Evolutionary conservation across 2,797 vertebrate genomes (phyloP).

Genomic region (Sebastes miniatus): DNA sequence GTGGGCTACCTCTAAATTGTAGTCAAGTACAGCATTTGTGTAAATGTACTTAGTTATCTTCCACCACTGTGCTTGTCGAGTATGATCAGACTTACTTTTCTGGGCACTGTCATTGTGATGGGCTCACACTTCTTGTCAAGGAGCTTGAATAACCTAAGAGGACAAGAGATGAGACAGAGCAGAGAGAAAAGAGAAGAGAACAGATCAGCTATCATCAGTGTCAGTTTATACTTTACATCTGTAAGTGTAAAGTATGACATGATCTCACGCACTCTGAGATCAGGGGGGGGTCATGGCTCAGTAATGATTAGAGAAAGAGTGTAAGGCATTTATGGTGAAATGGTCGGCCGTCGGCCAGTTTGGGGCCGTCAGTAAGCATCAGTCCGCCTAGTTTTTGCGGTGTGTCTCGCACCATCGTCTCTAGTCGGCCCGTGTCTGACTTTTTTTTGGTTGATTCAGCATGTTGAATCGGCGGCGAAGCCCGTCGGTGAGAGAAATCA

Average conservation of each 20-base stretch:
- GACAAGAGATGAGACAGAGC: neutral
- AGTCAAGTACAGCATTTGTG: neutral
- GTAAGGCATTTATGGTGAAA: neutral
- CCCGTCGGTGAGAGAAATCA: no score
- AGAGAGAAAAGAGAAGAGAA: neutral
- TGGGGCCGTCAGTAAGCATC: no score
- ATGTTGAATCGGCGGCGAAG: no score
- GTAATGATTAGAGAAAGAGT: neutral
- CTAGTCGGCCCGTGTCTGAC: no score
- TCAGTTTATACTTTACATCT: neutral
- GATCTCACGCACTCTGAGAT: neutral
- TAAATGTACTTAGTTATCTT: neutral
- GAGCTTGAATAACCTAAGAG: constrained; percentile 92
- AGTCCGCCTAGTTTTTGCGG: no score
- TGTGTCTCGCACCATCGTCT: no score
- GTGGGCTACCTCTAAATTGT: neutral
- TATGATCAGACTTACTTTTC: constrained; percentile 85
- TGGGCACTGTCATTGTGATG: constrained; percentile 96
- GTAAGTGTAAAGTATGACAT: neutral
- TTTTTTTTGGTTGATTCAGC: no score
- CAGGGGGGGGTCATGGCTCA: neutral
- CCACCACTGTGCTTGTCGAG: neutral
- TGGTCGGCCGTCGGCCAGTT: no score
- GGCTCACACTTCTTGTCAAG: constrained; percentile 98
- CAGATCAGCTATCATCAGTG: neutral